These are phyloP conservation scores for Meandrusa payeni DNA, from an alignment of 2,888 invertebrate species.

Conservation along the genomic window DNA sequence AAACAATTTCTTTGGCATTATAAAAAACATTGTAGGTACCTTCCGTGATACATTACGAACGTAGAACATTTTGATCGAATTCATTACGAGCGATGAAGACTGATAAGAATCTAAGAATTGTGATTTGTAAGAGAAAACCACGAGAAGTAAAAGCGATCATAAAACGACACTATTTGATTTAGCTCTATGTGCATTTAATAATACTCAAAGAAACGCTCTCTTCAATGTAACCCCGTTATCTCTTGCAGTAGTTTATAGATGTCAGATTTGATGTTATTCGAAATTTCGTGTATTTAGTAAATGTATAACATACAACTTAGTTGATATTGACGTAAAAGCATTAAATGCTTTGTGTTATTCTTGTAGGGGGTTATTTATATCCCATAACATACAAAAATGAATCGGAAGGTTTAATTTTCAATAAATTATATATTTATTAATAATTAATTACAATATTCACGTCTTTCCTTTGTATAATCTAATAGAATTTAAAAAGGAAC, in stretches of 20 bases:
- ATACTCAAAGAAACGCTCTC: constrained; percentile 71
- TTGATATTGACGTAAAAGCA: constrained; percentile 63
- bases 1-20: constrained; percentile 55
- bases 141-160: constrained; percentile 58
- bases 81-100: constrained; percentile 77
- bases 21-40: constrained; percentile 51
- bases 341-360: constrained; percentile 65
- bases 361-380: constrained; percentile 55
- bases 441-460: constrained; percentile 40
- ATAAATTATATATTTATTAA: constrained; percentile 31
- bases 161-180: constrained; percentile 53
- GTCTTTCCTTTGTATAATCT: constrained; percentile 46
- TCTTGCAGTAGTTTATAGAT: constrained; percentile 69
- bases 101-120: constrained; percentile 72
- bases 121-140: constrained; percentile 65
- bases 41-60: constrained; percentile 58
- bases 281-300: constrained; percentile 65
- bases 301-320: constrained; percentile 65
- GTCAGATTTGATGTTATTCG: constrained; percentile 69
- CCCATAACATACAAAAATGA: constrained; percentile 41
- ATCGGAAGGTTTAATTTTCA: constrained; percentile 27
- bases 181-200: constrained; percentile 66
- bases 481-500: constrained; percentile 64
- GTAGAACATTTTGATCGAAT: constrained; percentile 65
- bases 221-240: constrained; percentile 65